Base-by-base conservation (phyloP, 2,888 invertebrate genomes). In the Ochropacha duplaris region DNA sequence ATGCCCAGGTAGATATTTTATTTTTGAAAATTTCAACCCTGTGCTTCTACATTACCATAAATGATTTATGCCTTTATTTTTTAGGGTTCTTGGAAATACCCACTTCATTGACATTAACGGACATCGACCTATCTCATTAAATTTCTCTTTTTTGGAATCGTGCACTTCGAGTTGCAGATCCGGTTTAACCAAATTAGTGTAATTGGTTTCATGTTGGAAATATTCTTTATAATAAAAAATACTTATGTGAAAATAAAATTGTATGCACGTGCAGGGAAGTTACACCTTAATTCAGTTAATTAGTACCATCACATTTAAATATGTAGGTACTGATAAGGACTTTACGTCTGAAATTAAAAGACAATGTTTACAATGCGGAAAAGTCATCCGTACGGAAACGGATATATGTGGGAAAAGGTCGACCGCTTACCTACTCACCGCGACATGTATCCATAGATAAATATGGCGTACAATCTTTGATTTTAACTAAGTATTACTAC, bases 341-440 rank as follows among this genome's bases (percentile, higher is more conserved):
- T 39, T 16, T 14, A 19, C 6, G 9, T 9, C 44, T 44, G 44
- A 44, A 44, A 39, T 39, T 16, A 39, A n/a, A 34, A 16, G 14
- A 39, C 39, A 39, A 6, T n/a, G 39, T 39, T 39, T 19, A 44
- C 44, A 44, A 44, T 44, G 44, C 44, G 44, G 44, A 44, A 19
- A 44, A 52, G 50, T 75, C 63, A 72, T 78, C 76, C 74, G 68
- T 55, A 57, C 82, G 82, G 82, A 82, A 77, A 69, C 68, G 72
- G 74, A 63, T 9, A 8, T 26, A 5, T 39, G 34, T 36, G 31
- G 66, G 57, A 61, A 74, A 75, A 79, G 79, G 79, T 72, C 74
- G 68, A 60, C 72, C 61, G 57, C 69, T 70, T 68, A n/a, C n/a
- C n/a, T n/a, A 22, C 50, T 50, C 28, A 51, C 28, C 51, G 51